Evolutionary conservation across 1,140 invertebrate species (phyloP), one percentile per base, ranked within the genome.

Genomic region (Rhagoletis zephyria): DNA sequence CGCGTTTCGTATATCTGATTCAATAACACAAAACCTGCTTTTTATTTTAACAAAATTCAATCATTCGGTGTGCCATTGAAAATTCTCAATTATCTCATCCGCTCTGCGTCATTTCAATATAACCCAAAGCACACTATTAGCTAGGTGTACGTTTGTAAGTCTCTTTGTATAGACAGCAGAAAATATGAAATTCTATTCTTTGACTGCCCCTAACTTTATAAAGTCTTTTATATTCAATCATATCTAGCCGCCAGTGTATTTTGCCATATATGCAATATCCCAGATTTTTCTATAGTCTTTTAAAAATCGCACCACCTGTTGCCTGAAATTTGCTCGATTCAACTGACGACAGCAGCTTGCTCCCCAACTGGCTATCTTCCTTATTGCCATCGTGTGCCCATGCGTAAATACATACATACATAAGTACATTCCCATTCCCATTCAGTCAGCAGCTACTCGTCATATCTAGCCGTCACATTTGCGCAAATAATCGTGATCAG

Each of bases 381-480:
- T 74, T 30, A 30, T 30, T n/a, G 12, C 3, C 5, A 56, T 56
- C 10, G 51, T 74, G 42, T 42, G 45, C 19, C 42, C 64, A 30
- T 40, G 40, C 19, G 40, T 10, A 2, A 67, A 48, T n/a, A 48
- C 30, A n/a, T 48, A n/a, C 70, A 74, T 30, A 74, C 14, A 12
- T 74, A 9, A 40, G 30, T 4, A 48, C 70, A 45, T 74, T 4
- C 61, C 12, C 30, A 30, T 63, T 16, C n/a, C 4, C 16, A 63
- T 59, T 19, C 19, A 81, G 45, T 7, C 45, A 81, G 56, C 74
- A 81, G 74, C 74, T 81, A 81, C 74, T 81, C 48, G 74, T 81
- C 74, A 81, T 81, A 81, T 48, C 56, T 59, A 30, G 74, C n/a
- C 6, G 74, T 81, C 48, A 51, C 48, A 81, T 81, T 81, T 81